Percentiles rank a stretch among this genome's conserved stretches.
These are phyloP conservation scores for Mormyrus lacerda DNA, from an alignment of 2,113 vertebrate genomes.

Conservation along the genomic window DNA sequence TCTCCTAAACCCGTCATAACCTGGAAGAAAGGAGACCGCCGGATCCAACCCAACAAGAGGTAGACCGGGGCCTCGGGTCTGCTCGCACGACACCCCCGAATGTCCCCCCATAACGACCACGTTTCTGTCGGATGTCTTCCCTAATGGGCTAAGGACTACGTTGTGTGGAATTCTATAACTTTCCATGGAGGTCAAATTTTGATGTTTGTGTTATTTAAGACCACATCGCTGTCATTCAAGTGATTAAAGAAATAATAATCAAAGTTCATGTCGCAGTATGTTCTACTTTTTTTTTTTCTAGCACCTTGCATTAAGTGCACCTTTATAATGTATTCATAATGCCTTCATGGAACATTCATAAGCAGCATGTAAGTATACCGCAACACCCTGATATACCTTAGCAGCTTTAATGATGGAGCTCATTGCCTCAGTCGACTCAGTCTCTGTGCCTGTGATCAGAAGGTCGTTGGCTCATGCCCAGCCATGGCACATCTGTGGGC, in stretches of 20 bases:
- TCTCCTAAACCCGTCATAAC: conserved; percentile 84
- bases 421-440: too few species aligned
- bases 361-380: background rate
- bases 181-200: background rate
- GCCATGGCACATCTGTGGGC: too few species aligned
- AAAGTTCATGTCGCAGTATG: background rate
- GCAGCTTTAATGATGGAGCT: background rate
- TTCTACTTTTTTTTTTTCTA: background rate
- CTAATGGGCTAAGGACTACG: background rate
- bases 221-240: background rate
- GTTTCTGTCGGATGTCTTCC: background rate
- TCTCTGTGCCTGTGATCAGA: too few species aligned
- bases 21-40: conserved; percentile 82
- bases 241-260: background rate
- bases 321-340: background rate
- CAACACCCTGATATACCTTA: background rate
- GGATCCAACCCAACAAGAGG: conserved; percentile 76
- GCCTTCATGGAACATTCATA: background rate
- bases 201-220: background rate
- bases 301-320: background rate
- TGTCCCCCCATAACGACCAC: background rate
- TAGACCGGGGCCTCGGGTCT: conserved; percentile 32
- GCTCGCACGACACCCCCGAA: background rate
- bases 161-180: background rate
- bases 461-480: too few species aligned